Percentiles rank a stretch among this genome's conserved stretches.
These are phyloP conservation scores for Cactoblastis cactorum DNA, from an alignment of 2,888 invertebrate genomes.

Conservation along the genomic window DNA sequence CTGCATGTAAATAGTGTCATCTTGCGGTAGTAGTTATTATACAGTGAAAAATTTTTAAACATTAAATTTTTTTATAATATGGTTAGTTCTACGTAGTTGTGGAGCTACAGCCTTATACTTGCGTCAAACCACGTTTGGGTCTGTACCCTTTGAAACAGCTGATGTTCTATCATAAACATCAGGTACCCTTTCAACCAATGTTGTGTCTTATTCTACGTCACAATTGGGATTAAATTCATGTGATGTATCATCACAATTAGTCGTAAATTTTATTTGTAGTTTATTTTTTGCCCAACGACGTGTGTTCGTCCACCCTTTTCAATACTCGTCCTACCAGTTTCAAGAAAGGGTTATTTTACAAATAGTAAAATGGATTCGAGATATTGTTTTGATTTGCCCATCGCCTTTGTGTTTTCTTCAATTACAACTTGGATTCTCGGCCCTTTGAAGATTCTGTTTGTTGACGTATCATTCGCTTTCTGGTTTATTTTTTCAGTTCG, in stretches of 20 bases:
- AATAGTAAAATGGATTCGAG: slow-evolving; percentile 35
- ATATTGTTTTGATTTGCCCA: slow-evolving; percentile 36
- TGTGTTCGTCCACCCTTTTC: slow-evolving; percentile 25
- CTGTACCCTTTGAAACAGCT: slow-evolving; percentile 44
- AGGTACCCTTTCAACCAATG: slow-evolving; percentile 9
- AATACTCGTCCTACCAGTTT: slow-evolving; percentile 28
- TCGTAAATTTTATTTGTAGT: slow-evolving; percentile 38
- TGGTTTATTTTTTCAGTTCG: not conserved
- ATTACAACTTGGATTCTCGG: slow-evolving; percentile 2
- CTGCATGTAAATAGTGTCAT: too few relatives aligned
- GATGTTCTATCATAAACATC: slow-evolving; percentile 39
- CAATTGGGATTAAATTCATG: slow-evolving; percentile 22
- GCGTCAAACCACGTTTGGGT: slow-evolving; percentile 36
- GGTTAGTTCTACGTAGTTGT: not conserved
- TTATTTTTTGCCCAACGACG: slow-evolving; percentile 35
- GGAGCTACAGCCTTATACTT: slow-evolving; percentile 27
- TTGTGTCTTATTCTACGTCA: slow-evolving; percentile 3
- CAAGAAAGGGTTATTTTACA: slow-evolving; percentile 43
- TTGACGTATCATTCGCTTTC: slow-evolving; percentile 16
- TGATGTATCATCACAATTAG: slow-evolving; percentile 31
- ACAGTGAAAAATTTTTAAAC: too few relatives aligned
- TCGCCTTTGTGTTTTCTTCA: slow-evolving; percentile 16
- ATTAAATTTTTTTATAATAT: too few relatives aligned
- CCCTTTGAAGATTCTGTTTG: slow-evolving; percentile 26
- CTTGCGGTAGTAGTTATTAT: too few relatives aligned